Base-by-base conservation (phyloP, 1,140 invertebrate species). In the Choristoneura fumiferana region DNA sequence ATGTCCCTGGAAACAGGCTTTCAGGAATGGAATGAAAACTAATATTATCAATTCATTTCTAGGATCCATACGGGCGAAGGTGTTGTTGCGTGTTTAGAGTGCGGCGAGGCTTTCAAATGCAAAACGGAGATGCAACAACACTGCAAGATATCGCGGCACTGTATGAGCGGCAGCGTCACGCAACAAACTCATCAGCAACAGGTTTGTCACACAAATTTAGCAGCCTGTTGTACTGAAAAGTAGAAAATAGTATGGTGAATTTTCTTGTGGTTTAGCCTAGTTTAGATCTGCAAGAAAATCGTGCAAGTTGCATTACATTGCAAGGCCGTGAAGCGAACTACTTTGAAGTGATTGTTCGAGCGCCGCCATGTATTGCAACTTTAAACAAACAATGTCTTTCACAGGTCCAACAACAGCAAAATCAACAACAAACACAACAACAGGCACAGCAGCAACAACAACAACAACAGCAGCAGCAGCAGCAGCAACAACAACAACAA, bases 41-140 rank as follows among this genome's bases (percentile, higher is more conserved):
- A 29, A 29, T 3, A 29, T 29, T 29, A 29, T 6, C 6, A 29
- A 14, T 13, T 49, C 52, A 39, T 5, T 81, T 81, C 10, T 62
- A 89, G 86, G 72, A 83, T 85, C 1, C 86, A 89, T 57, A 87
- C 84, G 0, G 86, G 81, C 9, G 86, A 89, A 59, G 81, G 81
- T 0, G 76, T 80, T 0, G 80, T 92, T 60, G 92, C 93, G 6
- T 95, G 94, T 75, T 91, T 93, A 18, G 92, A 93, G 64, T 96
- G 95, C 69, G 94, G 94, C 15, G 94, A 95, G 76, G 93, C 93
- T 8, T 95, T 95, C 79, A 92, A 92, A 60, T 91, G 92, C 63
- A 95, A 94, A 81, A 88, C 90, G 5, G 94, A 95, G 35, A 75
- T 95, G 60, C 92, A 92, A 55, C 91, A 94, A 62, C 94, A 95